Evolutionary conservation across 2,113 vertebrate species (phyloP).

Genomic region (Chrysemys picta): DNA sequence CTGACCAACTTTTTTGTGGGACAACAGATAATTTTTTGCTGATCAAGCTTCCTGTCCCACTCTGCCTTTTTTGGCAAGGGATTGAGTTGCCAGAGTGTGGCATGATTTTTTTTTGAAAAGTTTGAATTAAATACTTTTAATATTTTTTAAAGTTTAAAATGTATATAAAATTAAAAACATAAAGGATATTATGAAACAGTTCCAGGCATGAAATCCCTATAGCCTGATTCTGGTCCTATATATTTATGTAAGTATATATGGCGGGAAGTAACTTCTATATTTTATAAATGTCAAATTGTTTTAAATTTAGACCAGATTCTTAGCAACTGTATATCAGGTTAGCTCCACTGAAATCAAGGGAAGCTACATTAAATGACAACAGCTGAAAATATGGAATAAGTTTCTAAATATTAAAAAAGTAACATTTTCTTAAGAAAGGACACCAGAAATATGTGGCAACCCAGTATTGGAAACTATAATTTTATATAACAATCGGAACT

Average conservation of each 20-base stretch:
- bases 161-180: too few relatives aligned
- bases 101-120: neutral
- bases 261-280: neutral
- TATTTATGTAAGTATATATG: too few relatives aligned
- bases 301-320: neutral
- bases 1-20: too few relatives aligned
- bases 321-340: neutral
- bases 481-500: too few relatives aligned
- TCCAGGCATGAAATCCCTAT: rapidly evolving
- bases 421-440: neutral
- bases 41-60: too few relatives aligned
- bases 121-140: neutral
- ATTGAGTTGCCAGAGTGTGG: neutral
- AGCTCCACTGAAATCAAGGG: neutral
- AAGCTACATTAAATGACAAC: neutral
- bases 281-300: neutral
- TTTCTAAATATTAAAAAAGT: neutral
- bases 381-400: neutral
- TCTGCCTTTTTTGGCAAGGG: neutral
- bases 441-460: neutral
- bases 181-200: neutral
- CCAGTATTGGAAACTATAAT: neutral
- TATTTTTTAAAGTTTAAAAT: too few relatives aligned
- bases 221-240: neutral
- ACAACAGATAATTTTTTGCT: too few relatives aligned